These are phyloP conservation scores for Verasper variegatus DNA, from an alignment of 2,113 vertebrate species.

Conservation along the genomic window DNA sequence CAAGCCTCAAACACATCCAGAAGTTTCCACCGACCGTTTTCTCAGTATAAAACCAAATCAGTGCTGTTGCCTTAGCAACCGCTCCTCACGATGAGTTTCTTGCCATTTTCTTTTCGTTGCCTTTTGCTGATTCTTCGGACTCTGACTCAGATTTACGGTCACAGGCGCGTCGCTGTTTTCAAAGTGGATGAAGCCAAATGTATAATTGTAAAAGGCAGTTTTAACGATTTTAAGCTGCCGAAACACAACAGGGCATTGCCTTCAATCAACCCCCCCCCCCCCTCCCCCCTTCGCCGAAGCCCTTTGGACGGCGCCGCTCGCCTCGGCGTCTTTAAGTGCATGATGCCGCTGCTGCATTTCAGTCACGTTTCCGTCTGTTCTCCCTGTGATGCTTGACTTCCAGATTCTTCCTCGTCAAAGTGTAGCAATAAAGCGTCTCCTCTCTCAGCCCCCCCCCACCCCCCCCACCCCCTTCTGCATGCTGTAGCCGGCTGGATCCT, in stretches of 20 bases:
- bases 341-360: slow-evolving; percentile 72
- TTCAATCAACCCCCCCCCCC: slow-evolving; percentile 18
- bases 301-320: slow-evolving; percentile 9
- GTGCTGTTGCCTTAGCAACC: slow-evolving; percentile 69
- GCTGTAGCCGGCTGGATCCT: slow-evolving; percentile 69
- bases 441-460: slow-evolving; percentile 52
- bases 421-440: slow-evolving; percentile 80
- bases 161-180: slow-evolving; percentile 27
- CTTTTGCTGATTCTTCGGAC: slow-evolving; percentile 49
- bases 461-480: slow-evolving; percentile 58
- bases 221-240: slow-evolving; percentile 48
- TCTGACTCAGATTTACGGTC: slow-evolving; percentile 17
- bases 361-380: slow-evolving; percentile 61
- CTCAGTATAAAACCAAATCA: slow-evolving; percentile 65
- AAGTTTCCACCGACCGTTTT: slow-evolving; percentile 18
- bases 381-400: slow-evolving; percentile 77
- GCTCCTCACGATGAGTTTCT: slow-evolving; percentile 46
- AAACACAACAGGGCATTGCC: slow-evolving; percentile 55
- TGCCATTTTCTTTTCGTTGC: slow-evolving; percentile 47
- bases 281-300: slow-evolving; percentile 11
- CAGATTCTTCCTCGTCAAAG: slow-evolving; percentile 79
- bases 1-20: slow-evolving; percentile 28
- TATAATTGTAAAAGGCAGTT: slow-evolving; percentile 43
- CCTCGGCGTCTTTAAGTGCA: slow-evolving; percentile 66
- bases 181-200: slow-evolving; percentile 55